These are phyloP conservation scores for Eudasyphora cyanicolor DNA, from an alignment of 2,888 invertebrate species.

Conservation along the genomic window DNA sequence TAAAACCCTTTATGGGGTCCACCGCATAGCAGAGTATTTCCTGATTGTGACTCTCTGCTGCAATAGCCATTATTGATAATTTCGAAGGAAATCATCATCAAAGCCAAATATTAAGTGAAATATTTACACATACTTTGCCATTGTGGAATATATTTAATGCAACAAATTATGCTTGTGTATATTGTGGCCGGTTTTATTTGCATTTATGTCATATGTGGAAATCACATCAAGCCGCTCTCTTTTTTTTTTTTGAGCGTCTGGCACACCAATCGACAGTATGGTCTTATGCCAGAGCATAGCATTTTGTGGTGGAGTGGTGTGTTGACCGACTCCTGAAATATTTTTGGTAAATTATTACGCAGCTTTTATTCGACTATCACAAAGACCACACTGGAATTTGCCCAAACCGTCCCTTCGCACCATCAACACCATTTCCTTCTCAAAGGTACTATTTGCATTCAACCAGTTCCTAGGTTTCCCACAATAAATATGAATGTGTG, in stretches of 20 bases:
- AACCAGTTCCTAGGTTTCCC: constrained; percentile 1
- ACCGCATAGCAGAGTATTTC: neutral
- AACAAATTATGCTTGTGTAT: constrained; percentile 43
- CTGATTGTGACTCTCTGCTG: neutral
- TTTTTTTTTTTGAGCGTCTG: too few relatives aligned
- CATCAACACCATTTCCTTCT: neutral
- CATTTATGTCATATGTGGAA: constrained; percentile 34
- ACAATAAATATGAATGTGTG: neutral
- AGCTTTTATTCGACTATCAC: constrained; percentile 29
- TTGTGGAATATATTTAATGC: constrained; percentile 9
- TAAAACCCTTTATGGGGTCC: neutral
- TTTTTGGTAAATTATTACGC: constrained; percentile 55
- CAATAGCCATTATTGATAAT: neutral
- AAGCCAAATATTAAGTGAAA: constrained; percentile 13
- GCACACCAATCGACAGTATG: neutral
- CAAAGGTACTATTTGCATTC: neutral
- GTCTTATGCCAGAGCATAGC: too few relatives aligned
- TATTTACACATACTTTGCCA: neutral
- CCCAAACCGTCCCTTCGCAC: constrained; percentile 4
- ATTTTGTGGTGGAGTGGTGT: too few relatives aligned
- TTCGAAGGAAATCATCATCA: constrained; percentile 2
- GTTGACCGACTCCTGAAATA: constrained; percentile 29
- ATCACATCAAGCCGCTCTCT: neutral
- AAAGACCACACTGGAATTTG: neutral
- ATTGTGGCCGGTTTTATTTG: constrained; percentile 36